phyloP scores from a whole-genome alignment of 2,888 invertebrate species.

The Metalampra italica region DNA sequence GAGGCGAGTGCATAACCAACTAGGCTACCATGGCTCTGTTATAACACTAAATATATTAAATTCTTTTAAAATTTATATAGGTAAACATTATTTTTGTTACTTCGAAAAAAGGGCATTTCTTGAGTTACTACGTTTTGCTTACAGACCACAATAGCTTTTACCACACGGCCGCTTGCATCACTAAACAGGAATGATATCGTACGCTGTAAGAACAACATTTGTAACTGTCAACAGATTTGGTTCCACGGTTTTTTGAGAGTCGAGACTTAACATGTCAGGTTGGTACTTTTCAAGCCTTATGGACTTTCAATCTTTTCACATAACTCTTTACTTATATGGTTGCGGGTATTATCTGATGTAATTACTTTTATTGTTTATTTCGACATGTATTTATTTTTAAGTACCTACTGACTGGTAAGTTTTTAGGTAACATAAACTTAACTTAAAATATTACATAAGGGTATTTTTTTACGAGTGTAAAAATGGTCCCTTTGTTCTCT shows the following conservation, averaged over 20 bases:
- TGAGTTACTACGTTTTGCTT: not conserved
- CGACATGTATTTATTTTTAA: conserved; percentile 8
- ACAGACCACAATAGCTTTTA: not conserved
- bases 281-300: conserved; percentile 17
- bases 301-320: conserved; percentile 20
- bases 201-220: conserved; percentile 25
- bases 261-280: conserved; percentile 7
- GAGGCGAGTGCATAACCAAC: no score
- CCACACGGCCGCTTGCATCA: conserved; percentile 16
- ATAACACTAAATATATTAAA: no score
- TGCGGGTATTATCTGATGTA: conserved; percentile 1
- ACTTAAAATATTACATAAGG: not conserved
- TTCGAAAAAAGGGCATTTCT: not conserved
- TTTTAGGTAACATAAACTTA: conserved; percentile 4
- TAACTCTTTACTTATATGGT: conserved; percentile 19
- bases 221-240: conserved; percentile 39
- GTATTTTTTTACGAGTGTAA: no score
- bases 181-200: conserved; percentile 26
- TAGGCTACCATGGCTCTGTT: no score
- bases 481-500: no score
- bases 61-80: no score
- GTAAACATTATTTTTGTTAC: no score
- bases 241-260: conserved; percentile 17
- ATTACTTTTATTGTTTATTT: conserved; percentile 7
- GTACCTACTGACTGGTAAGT: not conserved